These are phyloP conservation scores for Dendronephthya gigantea DNA, from an alignment of 64 coral and sea anemone genomes.

Conservation along the genomic window DNA sequence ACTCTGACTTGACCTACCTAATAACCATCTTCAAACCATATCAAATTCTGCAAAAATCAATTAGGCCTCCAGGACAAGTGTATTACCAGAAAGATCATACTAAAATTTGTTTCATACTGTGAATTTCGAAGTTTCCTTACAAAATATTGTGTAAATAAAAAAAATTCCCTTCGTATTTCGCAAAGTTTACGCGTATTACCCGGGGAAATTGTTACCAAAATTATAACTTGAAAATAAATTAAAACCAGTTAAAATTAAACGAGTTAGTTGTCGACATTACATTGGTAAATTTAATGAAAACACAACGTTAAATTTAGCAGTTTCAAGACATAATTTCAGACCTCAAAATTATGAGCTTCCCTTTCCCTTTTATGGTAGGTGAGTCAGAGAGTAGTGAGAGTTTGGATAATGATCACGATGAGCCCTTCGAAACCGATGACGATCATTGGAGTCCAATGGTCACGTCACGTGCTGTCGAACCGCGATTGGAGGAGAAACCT, in stretches of 20 bases:
- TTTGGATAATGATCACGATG: background rate
- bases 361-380: background rate
- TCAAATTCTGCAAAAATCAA: too few species aligned
- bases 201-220: too few species aligned
- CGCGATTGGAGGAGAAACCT: background rate
- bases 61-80: too few species aligned
- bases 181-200: too few species aligned
- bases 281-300: background rate
- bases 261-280: too few species aligned
- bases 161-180: too few species aligned
- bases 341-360: background rate
- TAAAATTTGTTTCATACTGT: too few species aligned
- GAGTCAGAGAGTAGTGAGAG: slow-evolving; percentile 1
- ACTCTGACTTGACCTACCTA: background rate
- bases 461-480: background rate
- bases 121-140: too few species aligned
- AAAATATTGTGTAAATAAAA: too few species aligned
- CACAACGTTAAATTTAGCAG: background rate
- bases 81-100: too few species aligned
- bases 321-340: too few species aligned
- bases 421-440: background rate
- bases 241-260: background rate
- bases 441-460: background rate
- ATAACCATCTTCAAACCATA: background rate
- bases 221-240: background rate